phyloP scores from a whole-genome alignment of 1,140 invertebrate genomes.

The Bombus waltoni region DNA sequence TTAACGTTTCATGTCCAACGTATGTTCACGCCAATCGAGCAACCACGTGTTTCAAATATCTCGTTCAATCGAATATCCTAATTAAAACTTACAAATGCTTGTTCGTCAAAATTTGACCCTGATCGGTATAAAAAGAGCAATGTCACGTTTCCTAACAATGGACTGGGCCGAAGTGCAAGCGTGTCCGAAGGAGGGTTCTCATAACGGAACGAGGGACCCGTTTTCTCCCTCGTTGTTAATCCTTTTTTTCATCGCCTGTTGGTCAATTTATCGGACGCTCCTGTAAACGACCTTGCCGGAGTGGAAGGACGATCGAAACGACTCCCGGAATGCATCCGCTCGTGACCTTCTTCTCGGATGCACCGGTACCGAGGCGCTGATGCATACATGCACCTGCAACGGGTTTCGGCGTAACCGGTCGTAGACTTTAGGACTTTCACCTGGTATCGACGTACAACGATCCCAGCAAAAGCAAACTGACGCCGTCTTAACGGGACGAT shows the following conservation, averaged over 20 bases:
- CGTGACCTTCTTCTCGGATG: slow-evolving; percentile 60
- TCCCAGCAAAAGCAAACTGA: slow-evolving; percentile 38
- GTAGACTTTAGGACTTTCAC: slow-evolving; percentile 62
- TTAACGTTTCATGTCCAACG: too few relatives aligned
- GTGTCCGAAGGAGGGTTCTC: neutral
- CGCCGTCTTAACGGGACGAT: slow-evolving; percentile 43
- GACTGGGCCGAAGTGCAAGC: too few relatives aligned
- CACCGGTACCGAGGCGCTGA: slow-evolving; percentile 51
- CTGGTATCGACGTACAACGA: slow-evolving; percentile 53
- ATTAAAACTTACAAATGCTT: too few relatives aligned
- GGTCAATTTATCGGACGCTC: slow-evolving; percentile 51
- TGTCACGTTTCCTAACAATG: too few relatives aligned
- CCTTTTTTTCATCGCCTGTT: slow-evolving; percentile 43
- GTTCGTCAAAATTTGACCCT: too few relatives aligned
- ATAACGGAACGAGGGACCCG: slow-evolving; percentile 1
- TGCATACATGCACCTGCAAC: slow-evolving; percentile 61
- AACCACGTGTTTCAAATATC: too few relatives aligned
- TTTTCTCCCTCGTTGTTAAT: slow-evolving; percentile 39
- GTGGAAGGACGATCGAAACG: slow-evolving; percentile 58
- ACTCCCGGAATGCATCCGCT: slow-evolving; percentile 59
- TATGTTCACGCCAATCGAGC: too few relatives aligned
- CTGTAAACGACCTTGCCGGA: slow-evolving; percentile 55
- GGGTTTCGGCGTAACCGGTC: slow-evolving; percentile 62
- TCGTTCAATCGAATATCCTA: too few relatives aligned
- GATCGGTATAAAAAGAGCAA: too few relatives aligned